Evolutionary conservation across 2,113 vertebrate species (phyloP).

Genomic region (Halcyon malimbica): DNA sequence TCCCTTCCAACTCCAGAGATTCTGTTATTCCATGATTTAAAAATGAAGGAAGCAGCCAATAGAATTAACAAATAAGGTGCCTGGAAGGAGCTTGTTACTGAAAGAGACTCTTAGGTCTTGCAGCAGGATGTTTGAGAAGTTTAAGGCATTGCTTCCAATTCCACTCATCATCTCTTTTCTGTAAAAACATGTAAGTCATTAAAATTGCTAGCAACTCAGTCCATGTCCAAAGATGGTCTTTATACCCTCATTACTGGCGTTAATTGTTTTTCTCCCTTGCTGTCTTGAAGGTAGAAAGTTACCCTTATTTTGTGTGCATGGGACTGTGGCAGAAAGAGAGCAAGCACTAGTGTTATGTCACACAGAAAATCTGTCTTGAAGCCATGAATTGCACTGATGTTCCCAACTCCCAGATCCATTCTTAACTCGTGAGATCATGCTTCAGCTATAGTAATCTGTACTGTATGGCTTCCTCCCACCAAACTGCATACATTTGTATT

Average conservation of each 20-base stretch:
- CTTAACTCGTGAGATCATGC: not conserved
- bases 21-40: not conserved
- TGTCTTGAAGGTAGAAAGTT: not conserved
- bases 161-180: not conserved
- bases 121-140: not conserved
- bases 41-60: not conserved
- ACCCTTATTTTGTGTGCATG: not conserved
- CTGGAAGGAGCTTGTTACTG: not conserved
- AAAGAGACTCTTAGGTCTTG: not conserved
- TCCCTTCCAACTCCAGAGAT: no score
- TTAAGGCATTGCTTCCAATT: not conserved
- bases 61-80: not conserved
- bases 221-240: not conserved
- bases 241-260: not conserved
- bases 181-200: not conserved
- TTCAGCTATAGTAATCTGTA: not conserved
- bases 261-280: not conserved
- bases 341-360: not conserved
- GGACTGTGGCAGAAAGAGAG: not conserved
- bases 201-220: not conserved
- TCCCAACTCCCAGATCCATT: not conserved
- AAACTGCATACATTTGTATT: not conserved
- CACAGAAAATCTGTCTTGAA: not conserved
- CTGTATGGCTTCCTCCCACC: not conserved
- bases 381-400: not conserved